Evolutionary conservation across 1,140 invertebrate genomes (phyloP).

Genomic region (Chymomyza costata): DNA sequence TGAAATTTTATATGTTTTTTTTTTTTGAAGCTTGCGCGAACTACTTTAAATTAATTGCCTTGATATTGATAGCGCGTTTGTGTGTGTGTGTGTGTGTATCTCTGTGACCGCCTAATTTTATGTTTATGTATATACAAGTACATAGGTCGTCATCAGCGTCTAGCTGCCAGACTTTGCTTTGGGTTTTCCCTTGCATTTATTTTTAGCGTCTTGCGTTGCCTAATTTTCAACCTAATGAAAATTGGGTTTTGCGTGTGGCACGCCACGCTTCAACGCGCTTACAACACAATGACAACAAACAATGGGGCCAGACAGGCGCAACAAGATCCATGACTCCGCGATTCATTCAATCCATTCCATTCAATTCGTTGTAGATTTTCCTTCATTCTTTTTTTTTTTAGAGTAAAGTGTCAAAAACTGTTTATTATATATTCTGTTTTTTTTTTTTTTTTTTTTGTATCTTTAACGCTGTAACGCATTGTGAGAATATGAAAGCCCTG

Average conservation of each 20-base stretch:
- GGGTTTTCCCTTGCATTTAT: conserved; percentile 34
- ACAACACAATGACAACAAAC: conserved; percentile 9
- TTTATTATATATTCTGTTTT: too few species aligned
- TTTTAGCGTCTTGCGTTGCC: conserved; percentile 30
- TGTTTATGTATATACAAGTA: too few species aligned
- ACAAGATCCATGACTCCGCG: conserved; percentile 1
- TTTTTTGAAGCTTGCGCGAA: conserved; percentile 20
- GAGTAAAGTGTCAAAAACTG: conserved; percentile 55
- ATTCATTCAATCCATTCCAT: conserved; percentile 14
- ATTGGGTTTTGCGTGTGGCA: conserved; percentile 64
- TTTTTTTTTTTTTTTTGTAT: too few species aligned
- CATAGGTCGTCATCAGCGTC: too few species aligned
- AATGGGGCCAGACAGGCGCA: conserved; percentile 9
- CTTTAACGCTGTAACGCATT: too few species aligned
- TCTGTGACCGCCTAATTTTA: too few species aligned
- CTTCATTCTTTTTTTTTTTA: conserved; percentile 1
- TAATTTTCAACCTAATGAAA: conserved; percentile 7
- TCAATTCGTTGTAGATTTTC: background rate
- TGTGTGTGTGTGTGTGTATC: conserved; percentile 20
- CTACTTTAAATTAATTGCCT: conserved; percentile 56
- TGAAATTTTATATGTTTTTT: conserved; percentile 6
- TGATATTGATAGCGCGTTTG: conserved; percentile 58
- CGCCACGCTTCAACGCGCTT: conserved; percentile 21
- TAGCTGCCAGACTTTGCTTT: too few species aligned
- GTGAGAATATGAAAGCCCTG: too few species aligned